These are phyloP conservation scores for Ectemnius cavifrons DNA, from an alignment of 2,888 invertebrate species.

Conservation along the genomic window DNA sequence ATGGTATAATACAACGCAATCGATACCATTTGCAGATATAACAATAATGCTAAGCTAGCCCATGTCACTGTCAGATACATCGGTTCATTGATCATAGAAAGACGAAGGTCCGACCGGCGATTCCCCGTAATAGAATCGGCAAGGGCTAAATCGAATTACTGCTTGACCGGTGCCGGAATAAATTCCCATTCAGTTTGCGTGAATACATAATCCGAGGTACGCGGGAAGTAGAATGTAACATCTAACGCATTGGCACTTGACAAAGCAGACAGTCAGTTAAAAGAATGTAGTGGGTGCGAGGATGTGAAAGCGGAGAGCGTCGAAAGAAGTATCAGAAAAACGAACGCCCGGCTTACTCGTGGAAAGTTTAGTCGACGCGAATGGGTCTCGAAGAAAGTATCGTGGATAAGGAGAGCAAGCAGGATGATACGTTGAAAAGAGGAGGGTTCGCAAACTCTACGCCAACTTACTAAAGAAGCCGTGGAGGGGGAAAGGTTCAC, in stretches of 20 bases:
- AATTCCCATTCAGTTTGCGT: too few relatives aligned
- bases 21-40: too few relatives aligned
- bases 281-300: neutral
- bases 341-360: neutral
- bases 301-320: neutral
- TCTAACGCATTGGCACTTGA: neutral
- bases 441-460: constrained; percentile 10
- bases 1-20: too few relatives aligned
- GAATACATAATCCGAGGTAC: neutral
- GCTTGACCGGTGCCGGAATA: too few relatives aligned
- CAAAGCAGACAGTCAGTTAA: neutral
- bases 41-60: too few relatives aligned
- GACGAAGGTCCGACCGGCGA: too few relatives aligned
- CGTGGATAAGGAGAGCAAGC: constrained; percentile 17
- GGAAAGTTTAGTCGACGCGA: constrained; percentile 22
- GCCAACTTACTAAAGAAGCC: constrained; percentile 10
- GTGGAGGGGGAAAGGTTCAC: constrained; percentile 4
- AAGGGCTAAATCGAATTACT: too few relatives aligned
- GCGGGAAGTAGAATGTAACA: neutral
- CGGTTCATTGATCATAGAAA: too few relatives aligned
- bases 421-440: constrained; percentile 6
- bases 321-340: neutral
- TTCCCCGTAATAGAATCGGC: too few relatives aligned
- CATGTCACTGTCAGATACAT: too few relatives aligned
- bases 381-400: constrained; percentile 6